Percentiles rank a stretch among this genome's conserved stretches.
These are phyloP conservation scores for Belgica antarctica DNA, from an alignment of 2,888 invertebrate species.

Conservation along the genomic window DNA sequence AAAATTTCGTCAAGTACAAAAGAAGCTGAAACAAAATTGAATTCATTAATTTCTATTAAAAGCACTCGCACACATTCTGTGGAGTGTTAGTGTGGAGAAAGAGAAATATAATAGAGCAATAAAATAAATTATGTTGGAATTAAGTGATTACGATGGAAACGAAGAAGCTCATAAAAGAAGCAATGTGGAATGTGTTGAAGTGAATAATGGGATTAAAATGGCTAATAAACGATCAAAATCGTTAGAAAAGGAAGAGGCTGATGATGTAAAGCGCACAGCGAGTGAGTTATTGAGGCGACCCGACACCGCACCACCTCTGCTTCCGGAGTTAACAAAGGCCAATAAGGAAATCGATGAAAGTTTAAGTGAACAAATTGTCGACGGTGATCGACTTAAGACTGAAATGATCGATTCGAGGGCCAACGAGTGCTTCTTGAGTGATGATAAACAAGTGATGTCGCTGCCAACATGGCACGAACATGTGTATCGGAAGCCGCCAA, in stretches of 20 bases:
- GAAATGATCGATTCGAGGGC: background rate
- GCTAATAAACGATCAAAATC: slow-evolving; percentile 44
- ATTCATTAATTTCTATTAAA: slow-evolving; percentile 32
- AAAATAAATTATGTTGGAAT: slow-evolving; percentile 45
- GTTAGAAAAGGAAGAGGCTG: slow-evolving; percentile 36
- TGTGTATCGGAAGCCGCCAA: slow-evolving; percentile 79
- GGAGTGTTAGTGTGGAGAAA: background rate
- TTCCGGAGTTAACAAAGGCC: slow-evolving; percentile 1
- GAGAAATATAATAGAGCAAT: slow-evolving; percentile 31
- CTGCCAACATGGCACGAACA: slow-evolving; percentile 78
- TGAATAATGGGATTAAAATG: slow-evolving; percentile 44
- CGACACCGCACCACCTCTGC: slow-evolving; percentile 35
- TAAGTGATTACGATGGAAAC: slow-evolving; percentile 44
- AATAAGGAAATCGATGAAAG: slow-evolving; percentile 40
- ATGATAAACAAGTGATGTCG: background rate
- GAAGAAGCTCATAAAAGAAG: slow-evolving; percentile 43
- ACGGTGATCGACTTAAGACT: slow-evolving; percentile 29
- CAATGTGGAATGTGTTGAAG: slow-evolving; percentile 44
- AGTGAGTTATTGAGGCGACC: slow-evolving; percentile 37
- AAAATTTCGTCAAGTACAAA: background rate
- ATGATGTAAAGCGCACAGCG: slow-evolving; percentile 29
- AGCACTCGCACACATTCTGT: background rate
- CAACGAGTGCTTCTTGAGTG: background rate
- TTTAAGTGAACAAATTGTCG: slow-evolving; percentile 6
- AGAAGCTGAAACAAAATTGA: background rate